Percentiles rank a stretch among this genome's conserved stretches.
Evolutionary conservation across 2,113 vertebrate genomes (phyloP).

Genomic region (Climacteris rufus): DNA sequence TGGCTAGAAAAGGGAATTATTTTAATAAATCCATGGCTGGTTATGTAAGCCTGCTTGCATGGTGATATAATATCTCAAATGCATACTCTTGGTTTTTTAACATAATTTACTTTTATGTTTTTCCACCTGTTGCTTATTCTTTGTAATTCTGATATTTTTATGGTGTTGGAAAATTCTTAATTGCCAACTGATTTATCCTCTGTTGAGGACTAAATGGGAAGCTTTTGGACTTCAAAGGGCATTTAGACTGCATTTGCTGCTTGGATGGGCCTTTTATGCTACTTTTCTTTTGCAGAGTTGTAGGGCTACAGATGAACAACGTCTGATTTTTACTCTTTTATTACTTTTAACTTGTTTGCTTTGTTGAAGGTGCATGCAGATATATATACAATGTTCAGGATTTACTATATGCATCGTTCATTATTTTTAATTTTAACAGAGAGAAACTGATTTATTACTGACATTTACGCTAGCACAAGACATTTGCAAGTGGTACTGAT

Average conservation of each 20-base stretch:
- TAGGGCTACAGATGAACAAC: background rate
- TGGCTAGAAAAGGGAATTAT: background rate
- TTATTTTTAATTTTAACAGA: background rate
- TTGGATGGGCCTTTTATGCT: slow-evolving; percentile 31
- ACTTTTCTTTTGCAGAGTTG: background rate
- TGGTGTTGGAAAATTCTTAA: background rate
- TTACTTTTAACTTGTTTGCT: background rate
- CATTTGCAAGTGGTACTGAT: background rate
- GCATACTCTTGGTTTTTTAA: background rate
- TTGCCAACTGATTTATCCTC: background rate
- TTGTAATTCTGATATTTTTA: background rate
- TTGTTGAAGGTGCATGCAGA: background rate
- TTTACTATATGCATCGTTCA: background rate
- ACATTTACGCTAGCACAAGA: accelerated
- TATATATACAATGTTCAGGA: background rate
- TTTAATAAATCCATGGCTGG: background rate
- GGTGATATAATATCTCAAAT: background rate
- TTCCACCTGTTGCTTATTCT: background rate
- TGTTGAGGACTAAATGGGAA: background rate
- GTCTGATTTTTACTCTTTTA: background rate
- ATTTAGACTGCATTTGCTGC: slow-evolving; percentile 33
- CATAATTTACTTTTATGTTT: background rate
- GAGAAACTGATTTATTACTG: background rate
- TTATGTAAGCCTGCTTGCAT: background rate
- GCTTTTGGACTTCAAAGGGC: background rate